Percentiles rank a stretch among this genome's conserved stretches.
phyloP scores from a whole-genome alignment of 2,888 invertebrate genomes.

The Drosophila bunnanda region DNA sequence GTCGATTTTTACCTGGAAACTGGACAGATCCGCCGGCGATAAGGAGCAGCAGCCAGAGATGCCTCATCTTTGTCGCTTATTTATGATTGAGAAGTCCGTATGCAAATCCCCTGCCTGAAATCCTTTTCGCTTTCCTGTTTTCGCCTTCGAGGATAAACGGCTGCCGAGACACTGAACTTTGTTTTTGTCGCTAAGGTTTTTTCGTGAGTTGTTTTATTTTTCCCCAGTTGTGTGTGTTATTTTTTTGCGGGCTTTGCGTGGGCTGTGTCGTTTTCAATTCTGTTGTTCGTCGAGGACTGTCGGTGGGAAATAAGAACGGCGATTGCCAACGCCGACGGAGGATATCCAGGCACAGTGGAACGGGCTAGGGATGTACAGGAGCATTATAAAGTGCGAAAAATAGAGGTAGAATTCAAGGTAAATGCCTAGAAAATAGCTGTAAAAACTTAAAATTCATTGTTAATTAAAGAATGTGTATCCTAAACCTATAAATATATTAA shows the following conservation, averaged over 20 bases:
- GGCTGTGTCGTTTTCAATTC: constrained; percentile 56
- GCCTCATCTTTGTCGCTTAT: constrained; percentile 49
- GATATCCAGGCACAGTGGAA: constrained; percentile 32
- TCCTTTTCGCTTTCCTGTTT: constrained; percentile 31
- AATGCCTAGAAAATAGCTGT: background rate
- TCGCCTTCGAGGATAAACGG: constrained; percentile 61
- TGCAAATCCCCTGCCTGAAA: constrained; percentile 18
- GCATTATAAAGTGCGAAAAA: background rate
- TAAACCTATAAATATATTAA: background rate
- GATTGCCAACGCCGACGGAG: constrained; percentile 30
- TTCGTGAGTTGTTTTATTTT: constrained; percentile 14
- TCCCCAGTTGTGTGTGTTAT: background rate
- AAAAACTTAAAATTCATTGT: rapidly evolving
- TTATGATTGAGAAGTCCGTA: constrained; percentile 26
- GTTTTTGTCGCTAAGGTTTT: constrained; percentile 45
- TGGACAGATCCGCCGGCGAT: constrained; percentile 57
- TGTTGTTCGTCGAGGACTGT: constrained; percentile 44
- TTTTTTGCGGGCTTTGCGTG: constrained; percentile 58
- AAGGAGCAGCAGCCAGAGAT: constrained; percentile 58
- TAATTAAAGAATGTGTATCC: background rate
- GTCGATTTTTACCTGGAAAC: constrained; percentile 56
- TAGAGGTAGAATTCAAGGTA: background rate
- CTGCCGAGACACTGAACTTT: constrained; percentile 66
- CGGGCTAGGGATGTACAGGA: background rate
- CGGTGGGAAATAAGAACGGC: constrained; percentile 23